Evolutionary conservation across 2,888 invertebrate species (phyloP).

Genomic region (Agrochola litura): DNA sequence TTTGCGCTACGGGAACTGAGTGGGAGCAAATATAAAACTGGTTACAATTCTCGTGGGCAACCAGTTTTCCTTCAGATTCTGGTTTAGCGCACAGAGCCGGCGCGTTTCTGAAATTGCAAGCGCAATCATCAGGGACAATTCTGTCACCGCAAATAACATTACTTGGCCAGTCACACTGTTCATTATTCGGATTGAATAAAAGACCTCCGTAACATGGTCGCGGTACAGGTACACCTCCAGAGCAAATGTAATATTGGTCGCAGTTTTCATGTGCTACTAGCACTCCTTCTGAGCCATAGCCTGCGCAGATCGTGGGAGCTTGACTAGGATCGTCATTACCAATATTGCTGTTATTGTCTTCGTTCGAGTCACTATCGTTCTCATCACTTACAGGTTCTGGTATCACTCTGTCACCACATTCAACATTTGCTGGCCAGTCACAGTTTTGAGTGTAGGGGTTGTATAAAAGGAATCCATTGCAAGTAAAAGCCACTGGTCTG

Average conservation of each 20-base stretch:
- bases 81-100: constrained; percentile 60
- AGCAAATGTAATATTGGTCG: constrained; percentile 73
- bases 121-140: constrained; percentile 55
- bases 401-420: constrained; percentile 71
- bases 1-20: constrained; percentile 62
- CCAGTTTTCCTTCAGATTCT: constrained; percentile 62
- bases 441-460: constrained; percentile 69
- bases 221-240: constrained; percentile 66
- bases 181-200: constrained; percentile 68
- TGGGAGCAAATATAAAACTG: constrained; percentile 68
- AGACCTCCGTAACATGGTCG: constrained; percentile 67
- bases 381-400: constrained; percentile 52
- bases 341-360: constrained; percentile 37
- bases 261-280: constrained; percentile 75
- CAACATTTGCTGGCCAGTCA: constrained; percentile 74
- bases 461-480: constrained; percentile 66
- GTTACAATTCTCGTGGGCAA: constrained; percentile 73
- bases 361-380: constrained; percentile 29
- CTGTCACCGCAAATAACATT: constrained; percentile 75
- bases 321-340: constrained; percentile 63
- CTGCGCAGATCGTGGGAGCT: constrained; percentile 70
- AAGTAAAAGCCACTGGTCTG: constrained; percentile 65
- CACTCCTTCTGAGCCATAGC: constrained; percentile 66
- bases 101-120: constrained; percentile 68
- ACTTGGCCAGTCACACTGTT: constrained; percentile 72